phyloP scores from a whole-genome alignment of 92 coral and sea anemone species.

The Umimayanthus kanabou region DNA sequence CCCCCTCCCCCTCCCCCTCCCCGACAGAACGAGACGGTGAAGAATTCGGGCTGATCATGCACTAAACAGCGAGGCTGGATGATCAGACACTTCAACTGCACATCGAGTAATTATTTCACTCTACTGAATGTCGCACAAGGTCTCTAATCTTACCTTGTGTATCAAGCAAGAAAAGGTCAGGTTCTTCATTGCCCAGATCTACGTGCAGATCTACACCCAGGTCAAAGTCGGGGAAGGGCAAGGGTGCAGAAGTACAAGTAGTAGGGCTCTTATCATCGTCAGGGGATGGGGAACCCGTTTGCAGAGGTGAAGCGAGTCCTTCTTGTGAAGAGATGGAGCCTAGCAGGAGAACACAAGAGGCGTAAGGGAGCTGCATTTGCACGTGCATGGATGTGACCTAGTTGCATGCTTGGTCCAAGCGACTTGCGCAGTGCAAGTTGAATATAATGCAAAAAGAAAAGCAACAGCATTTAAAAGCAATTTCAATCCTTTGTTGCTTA shows the following conservation, averaged over 20 bases:
- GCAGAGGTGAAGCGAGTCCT: slow-evolving; percentile 79
- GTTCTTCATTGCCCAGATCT: slow-evolving; percentile 77
- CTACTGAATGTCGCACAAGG: slow-evolving; percentile 68
- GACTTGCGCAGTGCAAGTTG: slow-evolving; percentile 13
- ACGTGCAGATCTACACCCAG: slow-evolving; percentile 94
- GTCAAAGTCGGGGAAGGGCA: slow-evolving; percentile 81
- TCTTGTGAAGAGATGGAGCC: slow-evolving; percentile 74
- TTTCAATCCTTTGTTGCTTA: not conserved
- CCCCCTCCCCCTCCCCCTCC: no score
- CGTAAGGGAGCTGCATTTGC: slow-evolving; percentile 29
- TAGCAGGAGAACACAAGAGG: slow-evolving; percentile 59
- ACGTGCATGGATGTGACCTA: slow-evolving; percentile 12
- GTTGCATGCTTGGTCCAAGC: not conserved
- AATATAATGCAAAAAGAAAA: not conserved
- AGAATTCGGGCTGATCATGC: no score
- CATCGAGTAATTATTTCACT: not conserved
- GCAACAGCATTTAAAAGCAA: not conserved
- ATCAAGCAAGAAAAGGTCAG: slow-evolving; percentile 77
- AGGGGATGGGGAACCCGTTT: slow-evolving; percentile 91
- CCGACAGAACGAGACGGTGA: no score
- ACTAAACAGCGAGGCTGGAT: no score
- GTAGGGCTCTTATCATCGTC: slow-evolving; percentile 92
- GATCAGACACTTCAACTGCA: not conserved
- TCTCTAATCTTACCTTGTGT: slow-evolving; percentile 82
- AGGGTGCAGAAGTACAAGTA: slow-evolving; percentile 99